These are phyloP conservation scores for Myopa testacea DNA, from an alignment of 2,888 invertebrate genomes.

Conservation along the genomic window DNA sequence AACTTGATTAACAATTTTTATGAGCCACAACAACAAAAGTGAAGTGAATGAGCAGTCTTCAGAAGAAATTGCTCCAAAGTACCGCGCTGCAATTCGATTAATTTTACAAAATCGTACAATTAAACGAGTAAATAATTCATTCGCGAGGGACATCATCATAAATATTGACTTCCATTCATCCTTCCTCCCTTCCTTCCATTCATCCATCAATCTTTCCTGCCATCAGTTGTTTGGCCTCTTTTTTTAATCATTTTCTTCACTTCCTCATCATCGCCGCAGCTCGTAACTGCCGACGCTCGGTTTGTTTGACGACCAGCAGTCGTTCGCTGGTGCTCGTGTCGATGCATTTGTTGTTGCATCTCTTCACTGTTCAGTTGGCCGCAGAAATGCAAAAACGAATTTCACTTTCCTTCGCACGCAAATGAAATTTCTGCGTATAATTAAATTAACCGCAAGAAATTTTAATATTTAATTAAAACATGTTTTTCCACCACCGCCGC, in stretches of 20 bases:
- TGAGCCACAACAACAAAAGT: too few relatives aligned
- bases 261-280: neutral
- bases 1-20: too few relatives aligned
- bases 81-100: neutral
- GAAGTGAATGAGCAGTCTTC: too few relatives aligned
- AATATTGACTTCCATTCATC: constrained; percentile 9
- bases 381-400: neutral
- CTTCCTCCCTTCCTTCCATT: too few relatives aligned
- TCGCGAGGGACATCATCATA: neutral
- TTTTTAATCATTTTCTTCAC: neutral
- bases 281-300: neutral
- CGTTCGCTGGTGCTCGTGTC: neutral
- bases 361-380: too few relatives aligned
- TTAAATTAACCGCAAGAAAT: constrained; percentile 23
- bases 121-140: constrained; percentile 12
- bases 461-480: constrained; percentile 30
- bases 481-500: constrained; percentile 14
- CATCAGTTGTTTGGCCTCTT: neutral
- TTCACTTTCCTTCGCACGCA: neutral
- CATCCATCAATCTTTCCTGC: neutral
- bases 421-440: constrained; percentile 12
- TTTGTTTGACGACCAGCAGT: neutral
- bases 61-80: too few relatives aligned
- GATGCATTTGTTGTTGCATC: too few relatives aligned
- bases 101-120: constrained; percentile 7